Evolutionary conservation across 2,797 vertebrate genomes (phyloP).

Genomic region (Novumbra hubbsi): DNA sequence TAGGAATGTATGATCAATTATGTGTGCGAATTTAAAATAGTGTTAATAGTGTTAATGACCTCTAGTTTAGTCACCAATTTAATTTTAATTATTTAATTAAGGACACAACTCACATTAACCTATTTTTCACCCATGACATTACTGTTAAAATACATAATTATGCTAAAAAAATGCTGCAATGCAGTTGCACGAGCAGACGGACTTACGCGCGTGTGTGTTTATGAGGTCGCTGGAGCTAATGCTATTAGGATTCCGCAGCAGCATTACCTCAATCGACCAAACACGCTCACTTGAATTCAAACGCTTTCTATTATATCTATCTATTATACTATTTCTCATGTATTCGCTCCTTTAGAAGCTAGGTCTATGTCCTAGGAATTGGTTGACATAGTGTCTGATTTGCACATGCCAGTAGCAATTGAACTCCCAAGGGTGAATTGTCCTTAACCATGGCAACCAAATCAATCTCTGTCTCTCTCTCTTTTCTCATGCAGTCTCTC

Average conservation of each 20-base stretch:
- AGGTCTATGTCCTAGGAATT: background rate
- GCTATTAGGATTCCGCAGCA: constrained; percentile 25
- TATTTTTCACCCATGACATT: background rate
- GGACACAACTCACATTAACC: background rate
- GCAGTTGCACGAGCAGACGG: constrained; percentile 55
- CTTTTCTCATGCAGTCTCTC: background rate
- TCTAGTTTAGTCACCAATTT: background rate
- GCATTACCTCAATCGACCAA: constrained; percentile 6
- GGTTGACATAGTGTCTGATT: background rate
- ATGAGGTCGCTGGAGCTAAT: constrained; percentile 47
- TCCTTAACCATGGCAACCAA: constrained; percentile 7
- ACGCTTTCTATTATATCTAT: constrained; percentile 42
- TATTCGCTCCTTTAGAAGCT: background rate
- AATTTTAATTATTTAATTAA: background rate
- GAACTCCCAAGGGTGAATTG: background rate
- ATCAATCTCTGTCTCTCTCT: background rate
- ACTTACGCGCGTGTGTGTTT: constrained; percentile 33
- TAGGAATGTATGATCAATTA: background rate
- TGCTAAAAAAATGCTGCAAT: constrained; percentile 73
- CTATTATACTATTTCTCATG: constrained; percentile 66
- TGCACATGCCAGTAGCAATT: background rate
- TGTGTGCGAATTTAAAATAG: background rate
- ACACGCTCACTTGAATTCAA: constrained; percentile 12
- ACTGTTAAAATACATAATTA: constrained; percentile 28
- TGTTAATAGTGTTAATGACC: background rate